These are phyloP conservation scores for Turnix velox DNA, from an alignment of 2,113 vertebrate genomes.

Conservation along the genomic window DNA sequence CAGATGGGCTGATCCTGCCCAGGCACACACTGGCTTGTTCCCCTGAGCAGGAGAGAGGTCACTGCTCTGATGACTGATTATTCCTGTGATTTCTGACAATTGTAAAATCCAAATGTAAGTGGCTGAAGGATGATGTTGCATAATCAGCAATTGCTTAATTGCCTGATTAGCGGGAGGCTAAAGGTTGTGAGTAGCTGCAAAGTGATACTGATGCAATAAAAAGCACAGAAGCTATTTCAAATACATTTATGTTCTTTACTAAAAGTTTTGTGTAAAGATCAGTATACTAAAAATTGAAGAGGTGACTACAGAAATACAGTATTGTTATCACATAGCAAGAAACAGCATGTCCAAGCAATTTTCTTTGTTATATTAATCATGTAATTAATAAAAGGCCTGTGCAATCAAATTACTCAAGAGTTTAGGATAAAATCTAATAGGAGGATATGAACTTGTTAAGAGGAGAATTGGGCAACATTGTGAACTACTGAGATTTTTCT, in stretches of 20 bases:
- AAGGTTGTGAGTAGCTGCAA: background rate
- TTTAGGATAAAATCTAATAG: background rate
- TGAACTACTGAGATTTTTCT: background rate
- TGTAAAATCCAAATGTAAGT: background rate
- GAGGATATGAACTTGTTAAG: background rate
- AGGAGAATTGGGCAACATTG: background rate
- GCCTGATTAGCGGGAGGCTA: background rate
- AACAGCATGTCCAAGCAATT: background rate
- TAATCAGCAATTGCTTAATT: background rate
- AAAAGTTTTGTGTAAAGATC: constrained; percentile 20
- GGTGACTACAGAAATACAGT: background rate
- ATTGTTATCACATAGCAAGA: background rate
- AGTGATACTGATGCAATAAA: background rate
- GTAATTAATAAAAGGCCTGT: background rate
- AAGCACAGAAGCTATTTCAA: background rate
- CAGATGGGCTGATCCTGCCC: background rate
- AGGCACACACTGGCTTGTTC: background rate
- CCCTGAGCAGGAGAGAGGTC: background rate
- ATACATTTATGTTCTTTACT: constrained; percentile 11
- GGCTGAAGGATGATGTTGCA: background rate
- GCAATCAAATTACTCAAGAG: background rate
- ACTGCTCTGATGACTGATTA: background rate
- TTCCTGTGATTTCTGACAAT: background rate
- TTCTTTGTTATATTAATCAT: background rate
- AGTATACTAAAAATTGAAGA: background rate